Conservation (phyloP, 2,797 vertebrate genomes). For the Dipus sagitta region DNA sequence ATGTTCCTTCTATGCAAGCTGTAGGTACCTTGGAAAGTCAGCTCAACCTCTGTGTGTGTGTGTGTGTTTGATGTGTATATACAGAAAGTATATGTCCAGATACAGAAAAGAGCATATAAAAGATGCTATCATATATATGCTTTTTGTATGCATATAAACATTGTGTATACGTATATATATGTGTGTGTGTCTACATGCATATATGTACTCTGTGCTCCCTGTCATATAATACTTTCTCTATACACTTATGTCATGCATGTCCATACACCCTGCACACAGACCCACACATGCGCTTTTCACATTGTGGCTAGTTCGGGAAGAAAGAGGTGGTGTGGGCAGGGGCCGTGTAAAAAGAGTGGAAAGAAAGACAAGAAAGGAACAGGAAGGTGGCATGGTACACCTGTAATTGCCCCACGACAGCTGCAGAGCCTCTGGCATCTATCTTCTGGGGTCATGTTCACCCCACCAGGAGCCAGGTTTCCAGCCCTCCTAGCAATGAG, state of each 20-base stretch:
- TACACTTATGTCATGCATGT: too few species aligned
- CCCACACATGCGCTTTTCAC: background rate
- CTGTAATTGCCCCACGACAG: background rate
- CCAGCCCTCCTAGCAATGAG: background rate
- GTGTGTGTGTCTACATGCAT: background rate
- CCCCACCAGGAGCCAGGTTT: background rate
- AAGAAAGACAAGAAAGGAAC: constrained; percentile 23
- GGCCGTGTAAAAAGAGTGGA: background rate
- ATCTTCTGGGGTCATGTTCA: background rate
- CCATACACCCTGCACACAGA: background rate
- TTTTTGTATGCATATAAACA: background rate
- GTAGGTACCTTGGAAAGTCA: background rate
- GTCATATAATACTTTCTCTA: too few species aligned
- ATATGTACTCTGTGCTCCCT: background rate
- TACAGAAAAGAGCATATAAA: background rate
- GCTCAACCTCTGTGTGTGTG: background rate
- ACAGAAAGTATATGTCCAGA: background rate
- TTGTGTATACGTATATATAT: background rate
- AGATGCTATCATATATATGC: background rate
- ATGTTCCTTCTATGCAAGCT: background rate
- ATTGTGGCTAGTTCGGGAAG: background rate
- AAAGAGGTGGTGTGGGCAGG: background rate
- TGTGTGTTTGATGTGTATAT: background rate
- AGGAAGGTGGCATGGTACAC: background rate
- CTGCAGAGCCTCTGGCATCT: background rate